Evolutionary conservation across 2,113 vertebrate genomes (phyloP), one percentile per base, ranked within the genome.

Genomic region (Xyrauchen texanus): DNA sequence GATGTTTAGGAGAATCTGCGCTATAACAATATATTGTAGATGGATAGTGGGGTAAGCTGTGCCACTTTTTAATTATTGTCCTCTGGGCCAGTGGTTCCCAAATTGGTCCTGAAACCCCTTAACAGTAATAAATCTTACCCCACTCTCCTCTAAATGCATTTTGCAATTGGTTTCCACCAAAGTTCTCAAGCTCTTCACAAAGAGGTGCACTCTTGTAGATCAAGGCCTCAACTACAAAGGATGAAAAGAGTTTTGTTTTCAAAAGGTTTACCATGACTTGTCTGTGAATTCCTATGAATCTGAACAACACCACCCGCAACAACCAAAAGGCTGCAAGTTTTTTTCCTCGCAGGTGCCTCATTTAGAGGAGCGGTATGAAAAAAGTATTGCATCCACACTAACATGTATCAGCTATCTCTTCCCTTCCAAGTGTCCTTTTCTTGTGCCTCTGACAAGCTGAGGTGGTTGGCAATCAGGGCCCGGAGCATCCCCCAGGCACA

Each of bases 341-440:
- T 53, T 63, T 81, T 79, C 77, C 65, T 74, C 73, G 65, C 78
- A 62, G 72, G 86, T 63, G 69, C 80, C 84, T 82, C 87, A 88
- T 90, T 88, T 87, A 87, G 77, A 82, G 58, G 74, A 83, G 77
- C 64, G 71, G 69, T 86, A 90, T 91, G 10, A 89, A 91, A 88
- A 83, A 91, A 89, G 81, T 68, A 91, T 82, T 10, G 55, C 57
- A 63, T 78, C 81, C 46, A 68, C 63, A 81, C 78, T 42, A 16
- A 80, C 83, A 53, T 49, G 64, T 71, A 73, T 67, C 62, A 67
- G 78, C 62, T 53, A 34, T 67, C 75, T 82, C 82, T 82, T 51
- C 77, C 53, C 6, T 58, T 67, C 15, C 4, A 49, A 79, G 74
- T 83, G 42, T 53, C 69, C 81, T 83, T 80, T 16, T 11, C 76